Base-by-base conservation (phyloP, 2,797 vertebrate genomes). In the Thunnus albacares region DNA sequence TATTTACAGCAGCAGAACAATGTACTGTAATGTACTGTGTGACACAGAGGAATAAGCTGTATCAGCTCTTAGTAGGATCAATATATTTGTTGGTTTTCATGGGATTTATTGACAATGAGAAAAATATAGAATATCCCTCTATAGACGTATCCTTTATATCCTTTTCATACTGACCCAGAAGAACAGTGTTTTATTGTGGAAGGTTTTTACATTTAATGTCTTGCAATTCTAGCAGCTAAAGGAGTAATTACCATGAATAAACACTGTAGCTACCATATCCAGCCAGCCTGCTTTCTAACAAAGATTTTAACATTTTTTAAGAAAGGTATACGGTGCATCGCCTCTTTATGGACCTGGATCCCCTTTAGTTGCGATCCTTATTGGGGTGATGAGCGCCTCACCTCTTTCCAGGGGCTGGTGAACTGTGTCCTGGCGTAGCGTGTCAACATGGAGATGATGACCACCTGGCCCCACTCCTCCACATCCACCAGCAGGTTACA, bases 401-500 rank as follows among this genome's bases (percentile, higher is more conserved):
- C 98, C 97, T 97, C 96, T 86, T 89, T 96, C 97, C 97, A 99
- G 3, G 98, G 98, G 70, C 96, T 99, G 79, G 95, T 87, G 87
- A 99, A 99, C 94, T 99, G 98, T 0, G 97, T 99, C 58, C 98
- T 95, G 66, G 98, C 98, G 4, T 99, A 99, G 68, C 98, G 96
- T 5, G 98, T 99, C 77, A 99, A 94, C 98, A 99, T 99, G 93
- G 96, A 97, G 90, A 99, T 97, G 91, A 99, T 99, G 81, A 99
- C 97, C 90, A 99, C 97, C 91, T 99, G 98, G 12, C 98, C 98
- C 98, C 98, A 99, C 91, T 99, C 98, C 91, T 99, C 98, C 75
- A 99, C 98, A 0, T 99, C 98, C 86, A 99, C 96, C 89, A 99
- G 89, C 84, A 99, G 95, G 93, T 98, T 98, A 59, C 98, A 99